These are phyloP conservation scores for Stenurella melanura DNA, from an alignment of 2,888 invertebrate genomes.

Conservation along the genomic window DNA sequence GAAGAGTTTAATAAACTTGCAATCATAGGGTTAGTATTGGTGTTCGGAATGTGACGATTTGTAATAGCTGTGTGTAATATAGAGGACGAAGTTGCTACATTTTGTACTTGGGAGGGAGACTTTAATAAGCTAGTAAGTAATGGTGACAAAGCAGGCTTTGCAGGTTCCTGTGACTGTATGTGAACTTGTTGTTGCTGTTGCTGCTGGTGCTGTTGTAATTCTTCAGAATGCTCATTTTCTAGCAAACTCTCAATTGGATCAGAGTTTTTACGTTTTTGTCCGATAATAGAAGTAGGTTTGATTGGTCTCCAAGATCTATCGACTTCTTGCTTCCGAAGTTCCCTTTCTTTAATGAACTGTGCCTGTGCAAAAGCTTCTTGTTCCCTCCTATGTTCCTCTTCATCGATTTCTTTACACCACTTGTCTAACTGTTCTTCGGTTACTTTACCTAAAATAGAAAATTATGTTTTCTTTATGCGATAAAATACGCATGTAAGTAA, in stretches of 20 bases:
- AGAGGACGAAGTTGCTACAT: conserved; percentile 69
- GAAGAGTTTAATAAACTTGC: conserved; percentile 75
- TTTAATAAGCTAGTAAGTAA: conserved; percentile 89
- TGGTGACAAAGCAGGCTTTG: conserved; percentile 80
- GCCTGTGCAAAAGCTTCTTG: conserved; percentile 79
- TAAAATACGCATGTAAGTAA: background rate
- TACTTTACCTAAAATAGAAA: conserved; percentile 69
- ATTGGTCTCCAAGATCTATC: conserved; percentile 78
- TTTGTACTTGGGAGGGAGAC: conserved; percentile 77
- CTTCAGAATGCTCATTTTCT: conserved; percentile 66
- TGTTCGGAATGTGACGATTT: conserved; percentile 69
- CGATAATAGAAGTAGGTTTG: conserved; percentile 58
- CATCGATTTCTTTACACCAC: conserved; percentile 85
- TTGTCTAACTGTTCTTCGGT: conserved; percentile 84
- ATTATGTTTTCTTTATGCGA: background rate
- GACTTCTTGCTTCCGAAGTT: conserved; percentile 78
- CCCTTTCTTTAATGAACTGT: conserved; percentile 80
- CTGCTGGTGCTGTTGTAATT: conserved; percentile 39
- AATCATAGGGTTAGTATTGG: conserved; percentile 74
- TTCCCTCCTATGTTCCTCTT: conserved; percentile 82
- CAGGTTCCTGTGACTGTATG: conserved; percentile 46
- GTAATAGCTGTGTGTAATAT: conserved; percentile 72
- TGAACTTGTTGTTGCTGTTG: conserved; percentile 52
- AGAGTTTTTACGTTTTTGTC: conserved; percentile 70
- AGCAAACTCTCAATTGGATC: conserved; percentile 67